Evolutionary conservation across 2,113 vertebrate genomes (phyloP).

Genomic region (Anolis carolinensis): DNA sequence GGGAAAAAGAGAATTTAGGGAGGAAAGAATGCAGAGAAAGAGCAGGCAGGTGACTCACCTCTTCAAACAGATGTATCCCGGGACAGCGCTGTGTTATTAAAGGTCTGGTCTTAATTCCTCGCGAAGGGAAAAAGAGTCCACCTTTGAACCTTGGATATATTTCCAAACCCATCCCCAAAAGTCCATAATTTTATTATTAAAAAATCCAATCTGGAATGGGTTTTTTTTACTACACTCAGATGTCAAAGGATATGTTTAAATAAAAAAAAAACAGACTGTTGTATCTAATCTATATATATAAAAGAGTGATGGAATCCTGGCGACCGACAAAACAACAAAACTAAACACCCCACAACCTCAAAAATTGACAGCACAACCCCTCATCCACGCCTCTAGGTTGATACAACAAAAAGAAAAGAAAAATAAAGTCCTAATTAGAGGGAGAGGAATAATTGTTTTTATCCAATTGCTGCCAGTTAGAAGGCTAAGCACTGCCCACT

Average conservation of each 20-base stretch:
- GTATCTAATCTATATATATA: no score
- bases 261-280: no score
- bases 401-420: no score
- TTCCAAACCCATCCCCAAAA: accelerated
- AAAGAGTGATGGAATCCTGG: no score
- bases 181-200: background rate
- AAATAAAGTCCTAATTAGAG: no score
- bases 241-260: background rate
- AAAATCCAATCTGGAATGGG: conserved; percentile 38
- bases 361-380: no score
- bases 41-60: conserved; percentile 63
- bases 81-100: conserved; percentile 36
- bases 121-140: conserved; percentile 29
- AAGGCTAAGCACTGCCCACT: no score
- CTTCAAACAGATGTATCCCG: conserved; percentile 38
- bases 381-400: no score
- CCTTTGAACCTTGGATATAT: conserved; percentile 8
- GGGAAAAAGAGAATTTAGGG: conserved; percentile 44
- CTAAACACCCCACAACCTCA: no score
- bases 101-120: conserved; percentile 49
- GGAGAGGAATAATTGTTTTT: no score
- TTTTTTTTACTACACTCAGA: background rate
- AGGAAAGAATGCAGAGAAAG: conserved; percentile 48
- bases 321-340: no score
- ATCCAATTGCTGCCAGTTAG: no score